phyloP scores from a whole-genome alignment of 2,888 invertebrate genomes.

The Chromoteleia sp. region DNA sequence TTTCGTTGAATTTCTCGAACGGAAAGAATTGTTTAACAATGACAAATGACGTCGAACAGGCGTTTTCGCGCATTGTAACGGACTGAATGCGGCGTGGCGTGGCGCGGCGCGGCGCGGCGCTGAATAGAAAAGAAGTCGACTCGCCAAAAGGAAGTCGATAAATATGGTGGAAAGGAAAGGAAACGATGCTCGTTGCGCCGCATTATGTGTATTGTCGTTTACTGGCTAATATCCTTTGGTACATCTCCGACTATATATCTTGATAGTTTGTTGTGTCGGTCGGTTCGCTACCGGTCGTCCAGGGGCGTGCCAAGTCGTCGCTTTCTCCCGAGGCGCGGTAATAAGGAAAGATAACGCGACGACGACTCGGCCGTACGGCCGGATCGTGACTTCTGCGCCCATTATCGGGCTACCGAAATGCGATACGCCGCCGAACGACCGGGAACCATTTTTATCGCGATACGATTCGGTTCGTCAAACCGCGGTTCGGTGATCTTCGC shows the following conservation, averaged over 20 bases:
- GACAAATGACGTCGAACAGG: conserved; percentile 40
- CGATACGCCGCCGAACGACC: conserved; percentile 41
- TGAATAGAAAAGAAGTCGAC: conserved; percentile 52
- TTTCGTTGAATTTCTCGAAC: not conserved
- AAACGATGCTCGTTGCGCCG: conserved; percentile 58
- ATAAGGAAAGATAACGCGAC: conserved; percentile 67
- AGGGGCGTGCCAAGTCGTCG: conserved; percentile 71
- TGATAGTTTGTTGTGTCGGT: conserved; percentile 68
- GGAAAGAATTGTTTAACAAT: conserved; percentile 29
- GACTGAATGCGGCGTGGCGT: conserved; percentile 25
- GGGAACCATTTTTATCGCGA: conserved; percentile 52
- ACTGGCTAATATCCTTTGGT: conserved; percentile 67
- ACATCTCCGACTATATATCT: conserved; percentile 67
- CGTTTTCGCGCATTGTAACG: conserved; percentile 52
- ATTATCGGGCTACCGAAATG: conserved; percentile 63
- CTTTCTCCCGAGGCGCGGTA: conserved; percentile 71
- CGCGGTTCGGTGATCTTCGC: conserved; percentile 1
- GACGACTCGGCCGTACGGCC: conserved; percentile 48
- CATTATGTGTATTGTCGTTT: conserved; percentile 68
- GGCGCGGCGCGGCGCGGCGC: conserved; percentile 6
- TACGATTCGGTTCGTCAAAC: conserved; percentile 31
- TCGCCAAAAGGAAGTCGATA: conserved; percentile 60
- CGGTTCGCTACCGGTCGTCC: conserved; percentile 62
- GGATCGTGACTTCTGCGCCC: conserved; percentile 63
- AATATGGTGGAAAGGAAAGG: conserved; percentile 64